Conservation (phyloP, 1,140 invertebrate species). For the Drosophila bipectinata region DNA sequence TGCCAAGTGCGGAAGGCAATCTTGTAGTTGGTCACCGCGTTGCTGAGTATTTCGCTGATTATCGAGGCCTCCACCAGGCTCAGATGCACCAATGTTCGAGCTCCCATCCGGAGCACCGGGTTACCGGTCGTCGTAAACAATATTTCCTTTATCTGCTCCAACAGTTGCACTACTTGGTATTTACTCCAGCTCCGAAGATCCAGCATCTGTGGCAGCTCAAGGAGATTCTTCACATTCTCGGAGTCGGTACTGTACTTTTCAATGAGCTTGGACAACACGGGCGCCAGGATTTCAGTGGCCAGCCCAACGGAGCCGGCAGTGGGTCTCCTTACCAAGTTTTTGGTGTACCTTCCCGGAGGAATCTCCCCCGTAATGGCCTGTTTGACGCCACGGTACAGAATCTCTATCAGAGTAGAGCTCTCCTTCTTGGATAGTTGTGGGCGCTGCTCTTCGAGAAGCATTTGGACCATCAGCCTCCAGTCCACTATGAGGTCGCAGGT, state of each 20-base stretch:
- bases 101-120: conserved; percentile 20
- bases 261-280: conserved; percentile 17
- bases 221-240: conserved; percentile 30
- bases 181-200: background rate
- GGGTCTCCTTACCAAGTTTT: conserved; percentile 19
- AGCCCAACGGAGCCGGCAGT: background rate
- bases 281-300: conserved; percentile 21
- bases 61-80: background rate
- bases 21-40: conserved; percentile 39
- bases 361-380: conserved; percentile 56
- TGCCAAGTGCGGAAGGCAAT: conserved; percentile 17
- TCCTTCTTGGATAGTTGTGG: background rate
- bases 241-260: background rate
- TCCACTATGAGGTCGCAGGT: conserved; percentile 24
- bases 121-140: conserved; percentile 8
- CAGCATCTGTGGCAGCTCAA: conserved; percentile 46
- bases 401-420: conserved; percentile 45
- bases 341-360: conserved; percentile 53
- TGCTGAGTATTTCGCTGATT: conserved; percentile 25
- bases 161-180: background rate
- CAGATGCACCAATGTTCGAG: conserved; percentile 33
- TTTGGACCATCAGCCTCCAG: conserved; percentile 45
- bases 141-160: conserved; percentile 27
- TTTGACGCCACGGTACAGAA: conserved; percentile 34
- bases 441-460: conserved; percentile 20